Evolutionary conservation across 2,888 invertebrate genomes (phyloP).

Genomic region (Amiota communis): DNA sequence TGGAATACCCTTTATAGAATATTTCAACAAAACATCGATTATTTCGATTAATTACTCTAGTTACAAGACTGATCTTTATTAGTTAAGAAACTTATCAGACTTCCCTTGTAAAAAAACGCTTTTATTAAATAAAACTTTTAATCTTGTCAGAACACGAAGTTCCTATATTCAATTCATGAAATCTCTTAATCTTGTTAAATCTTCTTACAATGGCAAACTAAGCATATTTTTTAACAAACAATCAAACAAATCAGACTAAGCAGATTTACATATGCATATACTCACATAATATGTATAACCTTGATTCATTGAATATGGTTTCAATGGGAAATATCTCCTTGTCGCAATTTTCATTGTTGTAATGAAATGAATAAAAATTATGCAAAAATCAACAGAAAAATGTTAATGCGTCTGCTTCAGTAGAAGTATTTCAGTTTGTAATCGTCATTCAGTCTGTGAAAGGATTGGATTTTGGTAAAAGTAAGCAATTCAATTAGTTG

Average conservation of each 20-base stretch:
- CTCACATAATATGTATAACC: not conserved
- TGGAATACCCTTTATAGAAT: too few relatives aligned
- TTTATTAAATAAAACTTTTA: too few relatives aligned
- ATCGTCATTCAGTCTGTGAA: not conserved
- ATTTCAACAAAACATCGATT: too few relatives aligned
- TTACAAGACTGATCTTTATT: too few relatives aligned
- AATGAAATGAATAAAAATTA: constrained; percentile 24
- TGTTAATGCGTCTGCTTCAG: not conserved
- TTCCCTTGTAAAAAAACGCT: too few relatives aligned
- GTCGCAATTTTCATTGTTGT: not conserved
- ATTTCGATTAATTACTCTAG: too few relatives aligned
- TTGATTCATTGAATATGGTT: not conserved
- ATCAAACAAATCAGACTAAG: too few relatives aligned
- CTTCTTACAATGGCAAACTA: not conserved
- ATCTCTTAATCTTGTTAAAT: too few relatives aligned
- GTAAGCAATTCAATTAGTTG: constrained; percentile 8
- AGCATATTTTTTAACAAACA: not conserved
- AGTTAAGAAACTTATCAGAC: too few relatives aligned
- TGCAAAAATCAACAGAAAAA: constrained; percentile 26
- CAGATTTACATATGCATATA: too few relatives aligned
- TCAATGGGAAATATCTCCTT: not conserved
- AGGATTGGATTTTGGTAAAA: not conserved
- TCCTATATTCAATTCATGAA: too few relatives aligned
- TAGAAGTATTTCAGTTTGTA: not conserved
- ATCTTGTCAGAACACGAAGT: too few relatives aligned